These are phyloP conservation scores for Nannospalax galili DNA, from an alignment of 2,113 vertebrate species.

Conservation along the genomic window DNA sequence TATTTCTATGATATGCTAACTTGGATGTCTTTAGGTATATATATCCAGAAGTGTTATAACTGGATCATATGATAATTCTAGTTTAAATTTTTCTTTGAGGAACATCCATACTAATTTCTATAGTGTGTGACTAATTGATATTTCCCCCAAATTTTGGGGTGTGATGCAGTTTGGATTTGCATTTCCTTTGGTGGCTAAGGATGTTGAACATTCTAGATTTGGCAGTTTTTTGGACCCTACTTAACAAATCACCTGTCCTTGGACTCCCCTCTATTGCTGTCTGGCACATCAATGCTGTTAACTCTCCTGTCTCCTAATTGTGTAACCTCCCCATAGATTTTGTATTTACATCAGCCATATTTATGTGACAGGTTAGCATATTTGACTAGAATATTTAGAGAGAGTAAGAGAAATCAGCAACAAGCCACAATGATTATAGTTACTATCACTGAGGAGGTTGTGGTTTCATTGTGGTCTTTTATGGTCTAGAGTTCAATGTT, in stretches of 20 bases:
- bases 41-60: not conserved
- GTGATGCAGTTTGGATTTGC: not conserved
- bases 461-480: not conserved
- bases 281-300: not conserved
- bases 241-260: not conserved
- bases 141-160: not conserved
- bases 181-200: not conserved
- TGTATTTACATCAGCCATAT: not conserved
- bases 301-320: not conserved
- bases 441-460: not conserved
- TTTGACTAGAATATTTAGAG: constrained; percentile 19
- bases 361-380: not conserved
- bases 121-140: not conserved
- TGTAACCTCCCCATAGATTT: not conserved
- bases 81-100: too few species aligned
- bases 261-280: not conserved
- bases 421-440: not conserved
- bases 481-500: not conserved
- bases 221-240: not conserved
- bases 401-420: constrained; percentile 4
- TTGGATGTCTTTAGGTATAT: not conserved
- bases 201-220: not conserved
- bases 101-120: not conserved
- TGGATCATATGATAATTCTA: not conserved
- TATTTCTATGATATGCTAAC: not conserved